phyloP scores from a whole-genome alignment of 2,113 vertebrate genomes.

The Cygnus atratus region DNA sequence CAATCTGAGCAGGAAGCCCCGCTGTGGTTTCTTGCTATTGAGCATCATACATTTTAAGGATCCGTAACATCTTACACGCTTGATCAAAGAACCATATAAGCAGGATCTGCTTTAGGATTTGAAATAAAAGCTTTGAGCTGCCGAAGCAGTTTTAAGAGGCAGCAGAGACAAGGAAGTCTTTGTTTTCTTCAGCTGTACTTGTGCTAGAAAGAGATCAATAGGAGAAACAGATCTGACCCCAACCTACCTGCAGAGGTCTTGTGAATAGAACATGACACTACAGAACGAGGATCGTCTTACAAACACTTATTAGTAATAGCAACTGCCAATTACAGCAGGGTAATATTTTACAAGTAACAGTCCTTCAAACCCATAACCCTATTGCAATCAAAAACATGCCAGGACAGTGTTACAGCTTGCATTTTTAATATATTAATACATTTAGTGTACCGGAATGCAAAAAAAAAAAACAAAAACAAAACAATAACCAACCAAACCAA shows the following conservation, averaged over 20 bases:
- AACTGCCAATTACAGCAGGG: neutral
- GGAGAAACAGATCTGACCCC: neutral
- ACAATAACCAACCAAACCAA: neutral
- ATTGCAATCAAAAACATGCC: neutral
- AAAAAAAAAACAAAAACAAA: neutral
- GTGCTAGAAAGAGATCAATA: neutral
- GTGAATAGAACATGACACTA: neutral
- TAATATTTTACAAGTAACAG: constrained; percentile 12
- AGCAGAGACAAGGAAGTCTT: neutral
- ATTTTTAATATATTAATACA: constrained; percentile 5
- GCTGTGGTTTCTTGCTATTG: neutral
- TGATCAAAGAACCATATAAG: neutral
- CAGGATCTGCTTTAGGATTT: neutral
- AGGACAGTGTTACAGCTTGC: neutral
- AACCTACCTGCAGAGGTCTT: neutral
- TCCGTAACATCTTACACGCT: neutral
- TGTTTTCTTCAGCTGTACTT: neutral
- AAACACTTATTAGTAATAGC: neutral
- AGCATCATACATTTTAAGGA: neutral
- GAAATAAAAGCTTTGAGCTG: neutral
- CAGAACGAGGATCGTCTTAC: neutral
- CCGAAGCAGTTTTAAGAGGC: neutral
- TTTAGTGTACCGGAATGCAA: neutral
- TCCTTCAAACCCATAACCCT: constrained; percentile 12
- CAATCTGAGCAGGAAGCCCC: neutral